Evolutionary conservation across 2,113 vertebrate genomes (phyloP).

Genomic region (Colaptes auratus): DNA sequence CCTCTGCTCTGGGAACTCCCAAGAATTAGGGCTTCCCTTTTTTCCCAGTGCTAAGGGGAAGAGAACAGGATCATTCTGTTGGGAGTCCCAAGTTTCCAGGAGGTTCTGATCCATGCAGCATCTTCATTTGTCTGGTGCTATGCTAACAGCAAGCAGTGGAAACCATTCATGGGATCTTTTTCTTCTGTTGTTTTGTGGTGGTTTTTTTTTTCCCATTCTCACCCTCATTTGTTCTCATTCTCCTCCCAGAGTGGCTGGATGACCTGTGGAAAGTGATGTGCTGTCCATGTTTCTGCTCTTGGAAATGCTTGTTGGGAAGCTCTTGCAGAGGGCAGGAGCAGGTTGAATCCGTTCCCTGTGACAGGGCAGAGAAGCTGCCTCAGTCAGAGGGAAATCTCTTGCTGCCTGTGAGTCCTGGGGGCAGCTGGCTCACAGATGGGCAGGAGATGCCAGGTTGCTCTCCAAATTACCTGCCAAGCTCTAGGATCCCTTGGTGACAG

Average conservation of each 20-base stretch:
- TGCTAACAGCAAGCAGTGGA: not conserved
- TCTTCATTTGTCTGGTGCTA: conserved; percentile 34
- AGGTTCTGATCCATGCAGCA: not conserved
- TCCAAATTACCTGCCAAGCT: not conserved
- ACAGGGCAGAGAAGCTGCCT: not conserved
- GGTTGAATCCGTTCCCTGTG: not conserved
- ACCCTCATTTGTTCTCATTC: conserved; percentile 41
- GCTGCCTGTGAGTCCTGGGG: accelerated
- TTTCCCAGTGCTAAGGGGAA: not conserved
- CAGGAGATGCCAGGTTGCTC: not conserved
- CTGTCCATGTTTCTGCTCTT: conserved; percentile 32
- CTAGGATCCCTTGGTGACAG: not conserved
- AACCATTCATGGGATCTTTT: not conserved
- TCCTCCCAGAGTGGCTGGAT: not conserved
- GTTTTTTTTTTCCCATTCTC: conserved; percentile 10
- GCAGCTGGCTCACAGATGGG: not conserved
- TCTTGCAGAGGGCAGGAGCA: not conserved
- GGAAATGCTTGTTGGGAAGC: conserved; percentile 9
- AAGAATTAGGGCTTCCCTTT: not conserved
- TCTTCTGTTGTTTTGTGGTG: too few relatives aligned
- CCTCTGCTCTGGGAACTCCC: not conserved
- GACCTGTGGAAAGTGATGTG: conserved; percentile 24
- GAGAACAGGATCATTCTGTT: not conserved
- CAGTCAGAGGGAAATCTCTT: not conserved
- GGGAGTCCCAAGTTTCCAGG: not conserved